Evolutionary conservation across 2,113 vertebrate genomes (phyloP).

Genomic region (Montifringilla adamsi): DNA sequence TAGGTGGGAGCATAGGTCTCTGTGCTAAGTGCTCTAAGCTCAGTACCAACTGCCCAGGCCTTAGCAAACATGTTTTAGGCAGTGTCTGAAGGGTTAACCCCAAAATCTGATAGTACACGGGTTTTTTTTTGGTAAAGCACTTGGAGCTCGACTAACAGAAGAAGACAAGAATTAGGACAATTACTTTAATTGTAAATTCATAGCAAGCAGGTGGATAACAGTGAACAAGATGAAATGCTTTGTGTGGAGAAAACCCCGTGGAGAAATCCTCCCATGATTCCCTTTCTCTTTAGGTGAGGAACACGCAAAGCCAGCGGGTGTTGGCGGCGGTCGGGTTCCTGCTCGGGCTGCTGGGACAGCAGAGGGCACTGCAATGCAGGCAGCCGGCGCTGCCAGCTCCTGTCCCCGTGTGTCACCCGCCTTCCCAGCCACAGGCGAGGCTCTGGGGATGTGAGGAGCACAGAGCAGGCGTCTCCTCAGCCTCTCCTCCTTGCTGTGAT

Average conservation of each 20-base stretch:
- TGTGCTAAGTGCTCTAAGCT: not conserved
- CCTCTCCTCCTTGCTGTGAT: not conserved
- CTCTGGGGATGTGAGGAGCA: accelerated
- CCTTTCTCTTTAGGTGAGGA: not conserved
- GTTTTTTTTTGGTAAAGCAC: not conserved
- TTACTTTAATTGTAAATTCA: not conserved
- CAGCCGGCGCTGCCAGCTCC: not conserved
- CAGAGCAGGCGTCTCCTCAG: accelerated
- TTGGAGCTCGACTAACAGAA: not conserved
- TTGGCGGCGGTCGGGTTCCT: accelerated
- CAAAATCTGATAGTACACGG: accelerated
- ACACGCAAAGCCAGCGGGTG: accelerated
- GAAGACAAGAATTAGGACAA: not conserved
- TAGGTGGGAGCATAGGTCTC: accelerated
- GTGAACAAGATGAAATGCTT: not conserved
- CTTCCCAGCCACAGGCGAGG: accelerated
- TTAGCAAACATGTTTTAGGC: not conserved
- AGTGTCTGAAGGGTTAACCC: not conserved
- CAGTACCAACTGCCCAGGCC: not conserved
- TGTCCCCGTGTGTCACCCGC: not conserved
- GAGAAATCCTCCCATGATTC: accelerated
- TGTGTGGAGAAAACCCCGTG: not conserved
- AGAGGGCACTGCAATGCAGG: conserved; percentile 49
- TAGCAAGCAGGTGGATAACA: not conserved
- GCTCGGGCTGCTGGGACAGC: not conserved